A percentile compares a stretch with the other conserved stretches of the same genome.
phyloP scores from a whole-genome alignment of 1,140 invertebrate genomes.

The Aphaenogaster floridana region DNA sequence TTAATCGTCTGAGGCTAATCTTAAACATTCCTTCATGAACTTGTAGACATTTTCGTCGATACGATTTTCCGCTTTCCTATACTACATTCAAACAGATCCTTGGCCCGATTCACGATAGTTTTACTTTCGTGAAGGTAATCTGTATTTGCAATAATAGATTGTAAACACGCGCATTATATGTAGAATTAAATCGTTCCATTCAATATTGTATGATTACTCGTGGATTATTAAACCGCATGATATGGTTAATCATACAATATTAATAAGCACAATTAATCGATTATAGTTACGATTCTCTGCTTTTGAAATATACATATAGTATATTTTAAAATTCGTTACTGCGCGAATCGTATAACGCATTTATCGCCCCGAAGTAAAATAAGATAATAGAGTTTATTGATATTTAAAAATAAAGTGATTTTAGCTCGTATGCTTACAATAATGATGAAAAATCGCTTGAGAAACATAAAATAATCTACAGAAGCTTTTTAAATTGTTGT shows the following conservation, averaged over 20 bases:
- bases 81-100: neutral
- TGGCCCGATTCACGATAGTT: neutral
- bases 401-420: neutral
- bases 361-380: neutral
- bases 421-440: neutral
- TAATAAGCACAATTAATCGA: slow-evolving; percentile 36
- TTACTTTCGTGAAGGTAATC: slow-evolving; percentile 11
- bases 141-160: slow-evolving; percentile 2
- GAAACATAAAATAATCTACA: slow-evolving; percentile 8
- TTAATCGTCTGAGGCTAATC: neutral
- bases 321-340: neutral
- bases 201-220: slow-evolving; percentile 33
- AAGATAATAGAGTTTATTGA: slow-evolving; percentile 13
- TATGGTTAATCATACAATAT: slow-evolving; percentile 45
- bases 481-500: neutral
- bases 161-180: slow-evolving; percentile 1
- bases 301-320: slow-evolving; percentile 4
- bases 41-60: neutral
- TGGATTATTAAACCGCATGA: slow-evolving; percentile 46
- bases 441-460: neutral
- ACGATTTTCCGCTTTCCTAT: neutral
- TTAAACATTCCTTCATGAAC: neutral
- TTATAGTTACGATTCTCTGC: slow-evolving; percentile 2
- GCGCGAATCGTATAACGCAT: neutral
- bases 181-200: slow-evolving; percentile 21